A percentile compares a stretch with the other conserved stretches of the same genome.
Evolutionary conservation across 1,140 invertebrate species (phyloP).

Genomic region (Stegodyphus dumicola): DNA sequence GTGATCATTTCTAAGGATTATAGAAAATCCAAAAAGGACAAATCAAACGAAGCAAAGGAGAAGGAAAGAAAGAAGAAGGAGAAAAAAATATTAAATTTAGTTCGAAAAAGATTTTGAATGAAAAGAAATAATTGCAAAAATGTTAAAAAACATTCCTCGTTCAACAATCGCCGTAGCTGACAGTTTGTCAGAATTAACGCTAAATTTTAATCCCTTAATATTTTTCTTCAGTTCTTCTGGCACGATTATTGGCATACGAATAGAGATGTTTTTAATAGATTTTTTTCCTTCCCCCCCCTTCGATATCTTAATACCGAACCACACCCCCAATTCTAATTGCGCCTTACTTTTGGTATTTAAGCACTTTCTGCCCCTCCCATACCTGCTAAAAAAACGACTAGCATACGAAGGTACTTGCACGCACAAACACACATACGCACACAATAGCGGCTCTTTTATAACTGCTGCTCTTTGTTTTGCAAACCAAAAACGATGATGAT

Average conservation of each 20-base stretch:
- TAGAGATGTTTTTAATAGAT: slow-evolving; percentile 48
- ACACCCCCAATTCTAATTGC: slow-evolving; percentile 42
- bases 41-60: background rate
- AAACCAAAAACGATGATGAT: slow-evolving; percentile 25
- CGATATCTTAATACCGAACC: slow-evolving; percentile 36
- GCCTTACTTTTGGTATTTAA: slow-evolving; percentile 55
- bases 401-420: background rate
- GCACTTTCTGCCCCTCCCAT: slow-evolving; percentile 36
- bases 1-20: background rate
- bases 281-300: slow-evolving; percentile 9
- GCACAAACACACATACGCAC: background rate
- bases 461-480: slow-evolving; percentile 33
- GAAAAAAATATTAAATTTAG: background rate
- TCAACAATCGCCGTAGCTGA: slow-evolving; percentile 9
- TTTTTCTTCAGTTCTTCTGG: slow-evolving; percentile 42
- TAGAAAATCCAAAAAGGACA: background rate
- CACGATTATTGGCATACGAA: slow-evolving; percentile 47
- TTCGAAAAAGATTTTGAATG: background rate
- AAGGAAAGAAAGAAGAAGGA: background rate
- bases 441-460: slow-evolving; percentile 24
- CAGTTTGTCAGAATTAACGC: slow-evolving; percentile 44
- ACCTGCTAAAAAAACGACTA: background rate
- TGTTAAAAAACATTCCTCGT: slow-evolving; percentile 17
- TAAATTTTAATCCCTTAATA: slow-evolving; percentile 45
- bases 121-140: slow-evolving; percentile 6